Percentiles rank a stretch among this genome's conserved stretches.
phyloP scores from a whole-genome alignment of 2,113 vertebrate species.

The Emberiza fucata region DNA sequence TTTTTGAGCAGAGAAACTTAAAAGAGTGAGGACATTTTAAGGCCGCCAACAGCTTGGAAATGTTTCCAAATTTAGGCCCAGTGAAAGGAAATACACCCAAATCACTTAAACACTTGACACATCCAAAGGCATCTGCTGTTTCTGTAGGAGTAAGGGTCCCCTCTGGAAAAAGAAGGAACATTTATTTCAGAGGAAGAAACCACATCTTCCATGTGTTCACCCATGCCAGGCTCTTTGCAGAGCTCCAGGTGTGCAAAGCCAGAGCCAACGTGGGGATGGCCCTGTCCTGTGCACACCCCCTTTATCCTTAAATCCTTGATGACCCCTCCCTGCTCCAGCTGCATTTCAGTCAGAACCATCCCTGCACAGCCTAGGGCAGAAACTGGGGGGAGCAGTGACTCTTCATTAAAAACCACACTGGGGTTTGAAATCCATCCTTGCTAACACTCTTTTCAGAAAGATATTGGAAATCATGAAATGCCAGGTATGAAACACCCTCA shows the following conservation, averaged over 20 bases:
- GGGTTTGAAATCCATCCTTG: neutral
- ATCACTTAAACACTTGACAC: neutral
- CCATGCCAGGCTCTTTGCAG: neutral
- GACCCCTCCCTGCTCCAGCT: neutral
- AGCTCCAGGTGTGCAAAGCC: neutral
- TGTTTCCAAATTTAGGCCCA: neutral
- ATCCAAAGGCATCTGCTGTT: neutral
- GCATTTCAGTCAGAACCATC: neutral
- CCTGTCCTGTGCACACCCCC: neutral
- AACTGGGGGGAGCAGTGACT: neutral
- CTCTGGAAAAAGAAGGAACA: neutral
- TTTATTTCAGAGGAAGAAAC: neutral
- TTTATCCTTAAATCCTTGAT: fast-evolving
- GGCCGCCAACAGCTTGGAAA: neutral
- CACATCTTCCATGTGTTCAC: neutral
- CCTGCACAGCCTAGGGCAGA: neutral
- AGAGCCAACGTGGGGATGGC: fast-evolving
- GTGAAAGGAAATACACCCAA: neutral
- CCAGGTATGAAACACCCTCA: neutral
- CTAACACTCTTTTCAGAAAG: neutral
- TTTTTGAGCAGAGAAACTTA: neutral
- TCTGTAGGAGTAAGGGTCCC: neutral
- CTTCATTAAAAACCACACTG: neutral
- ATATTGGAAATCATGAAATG: neutral
- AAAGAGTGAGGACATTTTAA: neutral